A percentile compares a stretch with the other conserved stretches of the same genome.
Evolutionary conservation across 2,888 invertebrate genomes (phyloP).

Genomic region (Brachypalpus laphriformis): DNA sequence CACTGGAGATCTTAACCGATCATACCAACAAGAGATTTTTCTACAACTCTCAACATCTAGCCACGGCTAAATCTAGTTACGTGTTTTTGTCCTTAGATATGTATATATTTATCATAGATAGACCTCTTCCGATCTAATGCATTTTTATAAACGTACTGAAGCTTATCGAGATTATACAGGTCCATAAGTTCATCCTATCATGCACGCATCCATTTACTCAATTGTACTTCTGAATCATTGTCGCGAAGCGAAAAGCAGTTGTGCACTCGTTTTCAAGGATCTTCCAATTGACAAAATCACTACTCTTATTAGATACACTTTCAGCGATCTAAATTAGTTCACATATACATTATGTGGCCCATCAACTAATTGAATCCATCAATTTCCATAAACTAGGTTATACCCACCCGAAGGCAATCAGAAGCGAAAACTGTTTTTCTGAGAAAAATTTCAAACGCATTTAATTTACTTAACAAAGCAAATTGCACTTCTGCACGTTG

Average conservation of each 20-base stretch:
- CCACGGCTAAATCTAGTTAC: too few species aligned
- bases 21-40: too few species aligned
- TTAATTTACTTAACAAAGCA: slow-evolving; percentile 44
- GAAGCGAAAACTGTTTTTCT: neutral
- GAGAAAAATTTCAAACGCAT: slow-evolving; percentile 12
- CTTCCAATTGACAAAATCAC: slow-evolving; percentile 27
- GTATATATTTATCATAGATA: too few species aligned
- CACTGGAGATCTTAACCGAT: too few species aligned
- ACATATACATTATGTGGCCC: slow-evolving; percentile 15
- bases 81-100: too few species aligned
- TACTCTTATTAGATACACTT: slow-evolving; percentile 9
- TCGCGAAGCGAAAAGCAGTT: neutral
- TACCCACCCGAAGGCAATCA: slow-evolving; percentile 15
- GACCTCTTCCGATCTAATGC: too few species aligned
- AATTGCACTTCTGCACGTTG: slow-evolving; percentile 45
- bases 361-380: slow-evolving; percentile 52
- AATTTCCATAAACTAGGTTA: slow-evolving; percentile 36
- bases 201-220: too few species aligned
- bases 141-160: too few species aligned
- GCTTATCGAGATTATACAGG: too few species aligned
- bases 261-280: neutral
- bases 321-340: slow-evolving; percentile 19
- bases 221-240: too few species aligned
- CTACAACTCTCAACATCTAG: too few species aligned
- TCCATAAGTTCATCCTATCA: neutral